A percentile compares a stretch with the other conserved stretches of the same genome.
These are phyloP conservation scores for Muscicapa comitata DNA, from an alignment of 2,797 vertebrate genomes.

Conservation along the genomic window DNA sequence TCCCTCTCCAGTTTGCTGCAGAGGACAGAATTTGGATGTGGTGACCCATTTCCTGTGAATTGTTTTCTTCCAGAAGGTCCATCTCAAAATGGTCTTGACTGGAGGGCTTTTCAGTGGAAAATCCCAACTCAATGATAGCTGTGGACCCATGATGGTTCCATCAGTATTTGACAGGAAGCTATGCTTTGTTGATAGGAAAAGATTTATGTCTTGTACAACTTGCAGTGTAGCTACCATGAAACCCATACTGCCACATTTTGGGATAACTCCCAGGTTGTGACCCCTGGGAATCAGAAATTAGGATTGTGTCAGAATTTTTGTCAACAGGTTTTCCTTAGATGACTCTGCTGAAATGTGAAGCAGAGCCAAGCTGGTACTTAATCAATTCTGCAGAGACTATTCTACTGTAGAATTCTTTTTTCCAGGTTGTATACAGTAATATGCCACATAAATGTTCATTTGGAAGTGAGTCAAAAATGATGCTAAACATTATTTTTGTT, in stretches of 20 bases:
- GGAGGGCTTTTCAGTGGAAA: neutral
- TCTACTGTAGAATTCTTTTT: neutral
- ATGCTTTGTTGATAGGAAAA: neutral
- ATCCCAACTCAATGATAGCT: accelerated
- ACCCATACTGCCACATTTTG: neutral
- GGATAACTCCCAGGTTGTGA: neutral
- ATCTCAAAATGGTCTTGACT: neutral
- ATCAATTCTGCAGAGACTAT: neutral
- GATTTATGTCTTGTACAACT: neutral
- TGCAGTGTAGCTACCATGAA: neutral
- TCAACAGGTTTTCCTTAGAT: neutral
- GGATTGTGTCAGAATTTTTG: neutral
- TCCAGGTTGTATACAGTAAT: neutral
- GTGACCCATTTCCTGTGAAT: neutral
- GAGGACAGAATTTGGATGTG: neutral
- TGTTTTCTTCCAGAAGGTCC: neutral
- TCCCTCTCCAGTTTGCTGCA: neutral
- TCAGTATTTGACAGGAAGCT: neutral
- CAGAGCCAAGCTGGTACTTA: neutral
- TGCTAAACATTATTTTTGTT: neutral
- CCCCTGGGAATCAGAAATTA: neutral
- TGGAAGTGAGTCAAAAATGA: neutral
- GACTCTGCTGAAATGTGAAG: neutral
- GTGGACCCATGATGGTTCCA: neutral
- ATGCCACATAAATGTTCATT: neutral